Conservation (phyloP, 2,888 invertebrate species). For the Heterodera filipjevi region DNA sequence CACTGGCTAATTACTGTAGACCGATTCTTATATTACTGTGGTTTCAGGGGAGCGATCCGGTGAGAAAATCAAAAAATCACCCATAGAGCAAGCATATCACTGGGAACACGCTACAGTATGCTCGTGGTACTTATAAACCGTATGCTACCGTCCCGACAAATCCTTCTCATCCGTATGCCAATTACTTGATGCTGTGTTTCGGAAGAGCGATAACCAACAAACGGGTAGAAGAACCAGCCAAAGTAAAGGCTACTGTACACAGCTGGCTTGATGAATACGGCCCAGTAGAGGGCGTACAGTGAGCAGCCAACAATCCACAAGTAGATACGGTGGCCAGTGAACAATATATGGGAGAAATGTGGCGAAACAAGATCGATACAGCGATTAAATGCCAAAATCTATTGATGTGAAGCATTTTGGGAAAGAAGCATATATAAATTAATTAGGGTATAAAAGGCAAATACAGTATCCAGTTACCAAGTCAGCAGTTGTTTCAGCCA, state of each 20-base stretch:
- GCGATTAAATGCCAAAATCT: constrained; percentile 34
- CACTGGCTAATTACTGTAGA: too few species aligned
- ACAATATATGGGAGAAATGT: constrained; percentile 10
- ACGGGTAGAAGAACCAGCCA: constrained; percentile 37
- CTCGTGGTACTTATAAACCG: too few species aligned
- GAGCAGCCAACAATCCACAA: constrained; percentile 30
- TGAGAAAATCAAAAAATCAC: too few species aligned
- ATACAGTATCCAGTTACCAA: background rate
- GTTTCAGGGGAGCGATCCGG: too few species aligned
- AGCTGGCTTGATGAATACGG: constrained; percentile 10
- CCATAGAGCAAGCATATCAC: too few species aligned
- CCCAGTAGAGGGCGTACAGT: constrained; percentile 28
- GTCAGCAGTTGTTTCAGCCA: constrained; percentile 18
- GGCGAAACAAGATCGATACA: constrained; percentile 31
- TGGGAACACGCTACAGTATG: too few species aligned
- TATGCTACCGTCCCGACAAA: too few species aligned
- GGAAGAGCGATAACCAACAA: constrained; percentile 33
- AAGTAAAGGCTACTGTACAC: constrained; percentile 20
- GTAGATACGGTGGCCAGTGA: constrained; percentile 12
- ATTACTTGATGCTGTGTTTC: too few species aligned
- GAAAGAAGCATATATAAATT: too few species aligned
- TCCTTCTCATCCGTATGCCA: too few species aligned
- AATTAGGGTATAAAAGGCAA: background rate
- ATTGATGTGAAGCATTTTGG: background rate
- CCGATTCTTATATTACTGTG: too few species aligned